Conservation (phyloP, 2,797 vertebrate species). For the Micropoecilia bifurca region DNA sequence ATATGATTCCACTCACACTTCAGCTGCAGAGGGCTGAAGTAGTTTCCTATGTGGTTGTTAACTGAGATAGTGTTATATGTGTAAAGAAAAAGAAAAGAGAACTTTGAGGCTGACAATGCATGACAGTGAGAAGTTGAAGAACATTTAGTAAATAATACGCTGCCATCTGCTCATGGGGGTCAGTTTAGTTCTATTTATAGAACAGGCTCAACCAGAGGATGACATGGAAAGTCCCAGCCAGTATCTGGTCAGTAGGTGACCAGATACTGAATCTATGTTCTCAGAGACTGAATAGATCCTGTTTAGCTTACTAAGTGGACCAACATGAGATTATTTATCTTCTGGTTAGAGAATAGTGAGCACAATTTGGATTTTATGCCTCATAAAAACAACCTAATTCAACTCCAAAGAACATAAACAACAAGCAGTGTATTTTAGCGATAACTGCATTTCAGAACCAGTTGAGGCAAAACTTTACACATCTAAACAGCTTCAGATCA, state of each 20-base stretch:
- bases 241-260: conserved; percentile 45
- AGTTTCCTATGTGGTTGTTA: not conserved
- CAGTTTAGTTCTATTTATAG: conserved; percentile 60
- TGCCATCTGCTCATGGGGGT: conserved; percentile 34
- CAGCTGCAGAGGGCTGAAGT: not conserved
- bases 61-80: not conserved
- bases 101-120: not conserved
- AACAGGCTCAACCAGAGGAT: conserved; percentile 34
- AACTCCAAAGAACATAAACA: not conserved
- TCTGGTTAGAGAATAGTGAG: conserved; percentile 6
- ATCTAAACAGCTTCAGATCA: not conserved
- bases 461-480: not conserved
- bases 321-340: conserved; percentile 10
- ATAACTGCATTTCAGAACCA: not conserved
- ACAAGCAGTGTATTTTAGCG: not conserved
- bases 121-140: conserved; percentile 20
- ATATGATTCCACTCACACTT: not conserved
- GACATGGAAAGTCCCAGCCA: conserved; percentile 72
- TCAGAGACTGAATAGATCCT: conserved; percentile 12
- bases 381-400: not conserved
- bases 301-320: conserved; percentile 21
- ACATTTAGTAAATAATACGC: conserved; percentile 8
- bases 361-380: not conserved
- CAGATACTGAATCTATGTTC: conserved; percentile 42
- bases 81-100: not conserved